Evolutionary conservation across 2,888 invertebrate species (phyloP).

Genomic region (Branchellion lobata): DNA sequence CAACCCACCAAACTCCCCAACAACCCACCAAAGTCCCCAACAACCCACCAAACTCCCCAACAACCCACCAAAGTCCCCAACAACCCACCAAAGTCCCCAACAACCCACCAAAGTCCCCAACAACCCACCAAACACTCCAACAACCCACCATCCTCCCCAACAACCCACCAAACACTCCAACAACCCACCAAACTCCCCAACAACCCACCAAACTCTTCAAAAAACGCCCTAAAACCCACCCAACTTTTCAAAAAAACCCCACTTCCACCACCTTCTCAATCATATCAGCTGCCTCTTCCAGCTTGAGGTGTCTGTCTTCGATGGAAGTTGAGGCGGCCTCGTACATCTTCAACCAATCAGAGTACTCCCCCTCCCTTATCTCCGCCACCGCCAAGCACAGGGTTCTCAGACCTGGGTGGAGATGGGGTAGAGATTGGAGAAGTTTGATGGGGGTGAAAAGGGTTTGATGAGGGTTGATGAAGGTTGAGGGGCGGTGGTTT

Average conservation of each 20-base stretch:
- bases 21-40: too few species aligned
- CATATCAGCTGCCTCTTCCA: constrained; percentile 86
- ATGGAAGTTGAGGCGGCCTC: constrained; percentile 81
- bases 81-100: too few species aligned
- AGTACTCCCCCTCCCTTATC: constrained; percentile 75
- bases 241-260: background rate
- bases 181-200: background rate
- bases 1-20: too few species aligned
- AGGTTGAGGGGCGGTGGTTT: too few species aligned
- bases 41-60: too few species aligned
- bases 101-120: too few species aligned
- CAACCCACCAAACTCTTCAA: background rate
- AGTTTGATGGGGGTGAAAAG: background rate
- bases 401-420: constrained; percentile 72
- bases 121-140: too few species aligned
- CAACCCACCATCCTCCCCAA: too few species aligned
- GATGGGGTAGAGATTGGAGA: too few species aligned
- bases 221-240: background rate
- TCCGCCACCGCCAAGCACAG: constrained; percentile 87
- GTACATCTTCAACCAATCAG: constrained; percentile 71
- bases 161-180: too few species aligned
- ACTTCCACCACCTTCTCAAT: constrained; percentile 74
- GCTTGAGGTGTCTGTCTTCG: constrained; percentile 79
- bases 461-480: too few species aligned
- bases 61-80: too few species aligned